Evolutionary conservation across 2,888 invertebrate species (phyloP).

Genomic region (Drosophila kokeensis): DNA sequence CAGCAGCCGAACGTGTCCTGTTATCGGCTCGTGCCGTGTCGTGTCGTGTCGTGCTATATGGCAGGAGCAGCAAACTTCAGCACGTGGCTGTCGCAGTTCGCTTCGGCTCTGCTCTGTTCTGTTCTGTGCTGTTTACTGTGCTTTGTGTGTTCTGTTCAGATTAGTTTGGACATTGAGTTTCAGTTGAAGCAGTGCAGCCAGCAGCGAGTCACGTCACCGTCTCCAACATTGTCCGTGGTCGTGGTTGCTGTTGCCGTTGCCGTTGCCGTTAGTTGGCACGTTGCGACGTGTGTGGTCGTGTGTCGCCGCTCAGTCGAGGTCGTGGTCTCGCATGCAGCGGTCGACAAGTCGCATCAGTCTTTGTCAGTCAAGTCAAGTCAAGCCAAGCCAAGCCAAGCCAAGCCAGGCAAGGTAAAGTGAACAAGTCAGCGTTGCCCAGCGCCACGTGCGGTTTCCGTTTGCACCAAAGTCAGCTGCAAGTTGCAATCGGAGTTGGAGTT

Average conservation of each 20-base stretch:
- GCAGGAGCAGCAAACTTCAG: slow-evolving; percentile 21
- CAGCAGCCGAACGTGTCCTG: slow-evolving; percentile 30
- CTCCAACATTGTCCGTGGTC: slow-evolving; percentile 58
- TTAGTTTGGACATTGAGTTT: slow-evolving; percentile 31
- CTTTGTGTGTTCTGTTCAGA: slow-evolving; percentile 17
- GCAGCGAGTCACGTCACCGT: slow-evolving; percentile 53
- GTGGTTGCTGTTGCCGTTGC: slow-evolving; percentile 37
- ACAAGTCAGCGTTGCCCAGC: slow-evolving; percentile 34
- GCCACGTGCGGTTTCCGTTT: slow-evolving; percentile 36
- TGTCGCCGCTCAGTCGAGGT: slow-evolving; percentile 61
- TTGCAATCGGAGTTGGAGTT: background rate
- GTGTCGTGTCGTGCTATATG: slow-evolving; percentile 7
- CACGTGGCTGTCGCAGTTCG: slow-evolving; percentile 37
- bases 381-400: background rate
- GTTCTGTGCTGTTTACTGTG: background rate
- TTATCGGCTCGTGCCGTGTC: background rate
- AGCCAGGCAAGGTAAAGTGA: slow-evolving; percentile 16
- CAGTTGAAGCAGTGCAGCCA: slow-evolving; percentile 60
- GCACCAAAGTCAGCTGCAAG: slow-evolving; percentile 14
- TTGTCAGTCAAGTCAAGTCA: slow-evolving; percentile 2
- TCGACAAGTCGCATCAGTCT: slow-evolving; percentile 48
- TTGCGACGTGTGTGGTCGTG: slow-evolving; percentile 31
- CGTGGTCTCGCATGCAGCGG: slow-evolving; percentile 70
- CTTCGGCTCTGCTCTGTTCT: background rate
- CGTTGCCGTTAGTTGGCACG: slow-evolving; percentile 28